phyloP scores from a whole-genome alignment of 2,797 vertebrate genomes.

The Chaetophractus vellerosus region DNA sequence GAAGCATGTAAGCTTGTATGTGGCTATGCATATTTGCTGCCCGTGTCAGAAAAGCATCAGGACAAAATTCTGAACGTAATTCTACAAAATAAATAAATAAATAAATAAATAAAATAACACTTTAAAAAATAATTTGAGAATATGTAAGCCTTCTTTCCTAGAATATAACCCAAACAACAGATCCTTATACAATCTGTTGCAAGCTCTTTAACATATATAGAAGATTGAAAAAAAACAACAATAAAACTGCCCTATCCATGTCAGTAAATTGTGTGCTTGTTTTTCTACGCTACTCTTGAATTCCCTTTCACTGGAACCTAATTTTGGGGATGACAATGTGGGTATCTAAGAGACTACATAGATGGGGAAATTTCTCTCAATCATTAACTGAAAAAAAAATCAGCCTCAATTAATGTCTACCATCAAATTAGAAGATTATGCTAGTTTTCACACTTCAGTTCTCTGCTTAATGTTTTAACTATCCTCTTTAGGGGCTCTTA shows the following conservation, averaged over 20 bases:
- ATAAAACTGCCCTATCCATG: not conserved
- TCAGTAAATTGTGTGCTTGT: not conserved
- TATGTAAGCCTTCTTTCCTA: not conserved
- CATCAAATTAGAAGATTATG: slow-evolving; percentile 46
- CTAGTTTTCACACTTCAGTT: slow-evolving; percentile 65
- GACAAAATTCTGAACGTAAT: not conserved
- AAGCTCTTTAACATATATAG: not conserved
- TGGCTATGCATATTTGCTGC: not conserved
- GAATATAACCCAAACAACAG: slow-evolving; percentile 48
- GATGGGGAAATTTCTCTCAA: slow-evolving; percentile 17
- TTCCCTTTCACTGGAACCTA: not conserved
- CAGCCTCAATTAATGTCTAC: slow-evolving; percentile 26
- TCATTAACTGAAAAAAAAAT: not conserved
- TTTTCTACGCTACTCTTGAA: not conserved
- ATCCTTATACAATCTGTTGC: not conserved
- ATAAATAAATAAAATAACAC: not conserved
- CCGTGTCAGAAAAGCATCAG: not conserved
- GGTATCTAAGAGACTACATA: not conserved
- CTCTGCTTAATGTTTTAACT: slow-evolving; percentile 51
- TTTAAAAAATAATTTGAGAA: too few relatives aligned
- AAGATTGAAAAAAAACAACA: not conserved
- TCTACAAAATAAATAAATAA: not conserved
- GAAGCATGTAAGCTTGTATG: not conserved
- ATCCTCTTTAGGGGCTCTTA: slow-evolving; percentile 47
- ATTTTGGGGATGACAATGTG: not conserved